These are phyloP conservation scores for Ditula angustiorana DNA, from an alignment of 2,888 invertebrate species.

Conservation along the genomic window DNA sequence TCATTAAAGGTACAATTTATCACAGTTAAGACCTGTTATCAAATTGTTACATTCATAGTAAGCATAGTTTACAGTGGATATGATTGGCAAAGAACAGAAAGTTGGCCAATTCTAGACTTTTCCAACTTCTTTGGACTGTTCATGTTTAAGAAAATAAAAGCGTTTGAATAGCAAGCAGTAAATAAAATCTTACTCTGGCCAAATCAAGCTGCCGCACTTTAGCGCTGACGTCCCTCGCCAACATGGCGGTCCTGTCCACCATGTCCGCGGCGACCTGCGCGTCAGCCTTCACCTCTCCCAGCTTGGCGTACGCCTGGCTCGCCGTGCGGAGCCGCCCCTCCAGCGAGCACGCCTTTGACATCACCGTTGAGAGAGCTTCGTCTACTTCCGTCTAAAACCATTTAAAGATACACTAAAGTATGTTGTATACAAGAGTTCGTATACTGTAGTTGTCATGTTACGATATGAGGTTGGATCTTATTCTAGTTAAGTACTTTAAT, in stretches of 20 bases:
- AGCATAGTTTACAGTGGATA: no score
- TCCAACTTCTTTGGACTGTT: no score
- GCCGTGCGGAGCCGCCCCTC: conserved; percentile 93
- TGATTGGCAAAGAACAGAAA: no score
- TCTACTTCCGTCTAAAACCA: conserved; percentile 87
- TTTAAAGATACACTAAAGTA: neutral
- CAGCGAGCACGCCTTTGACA: conserved; percentile 90
- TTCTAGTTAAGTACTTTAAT: no score
- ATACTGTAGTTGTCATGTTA: neutral
- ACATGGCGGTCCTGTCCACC: conserved; percentile 93
- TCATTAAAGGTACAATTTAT: no score
- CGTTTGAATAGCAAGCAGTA: neutral
- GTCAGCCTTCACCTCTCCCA: conserved; percentile 91
- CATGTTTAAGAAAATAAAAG: no score
- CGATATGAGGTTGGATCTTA: no score
- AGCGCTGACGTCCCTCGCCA: conserved; percentile 97
- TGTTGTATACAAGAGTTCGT: neutral
- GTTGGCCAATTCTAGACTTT: no score
- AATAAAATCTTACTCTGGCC: conserved; percentile 88
- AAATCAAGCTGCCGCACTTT: conserved; percentile 97
- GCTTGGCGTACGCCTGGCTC: conserved; percentile 92
- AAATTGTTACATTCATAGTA: no score
- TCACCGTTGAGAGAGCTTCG: conserved; percentile 88
- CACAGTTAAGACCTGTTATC: no score
- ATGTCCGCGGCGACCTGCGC: conserved; percentile 93